Percentiles rank a stretch among this genome's conserved stretches.
These are phyloP conservation scores for Archips xylosteana DNA, from an alignment of 2,888 invertebrate genomes.

Conservation along the genomic window DNA sequence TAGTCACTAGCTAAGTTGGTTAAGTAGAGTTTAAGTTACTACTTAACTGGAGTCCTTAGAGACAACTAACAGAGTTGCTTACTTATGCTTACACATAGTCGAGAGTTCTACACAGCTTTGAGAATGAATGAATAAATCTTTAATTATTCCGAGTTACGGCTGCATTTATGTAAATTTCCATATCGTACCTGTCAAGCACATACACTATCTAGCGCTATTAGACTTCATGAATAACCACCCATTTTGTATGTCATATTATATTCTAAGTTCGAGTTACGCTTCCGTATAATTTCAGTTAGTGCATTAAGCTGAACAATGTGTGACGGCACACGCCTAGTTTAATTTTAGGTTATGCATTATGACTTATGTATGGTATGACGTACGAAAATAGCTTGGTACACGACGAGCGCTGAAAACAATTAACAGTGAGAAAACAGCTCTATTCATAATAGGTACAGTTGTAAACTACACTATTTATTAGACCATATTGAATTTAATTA, in stretches of 20 bases:
- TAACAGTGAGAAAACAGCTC: conserved; percentile 6
- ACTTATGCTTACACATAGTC: not conserved
- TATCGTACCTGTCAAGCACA: conserved; percentile 3
- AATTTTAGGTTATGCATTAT: conserved; percentile 40
- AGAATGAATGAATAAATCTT: not conserved
- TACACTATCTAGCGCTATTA: not conserved
- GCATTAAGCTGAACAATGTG: conserved; percentile 30
- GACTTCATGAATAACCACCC: conserved; percentile 26
- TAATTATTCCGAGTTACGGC: not conserved
- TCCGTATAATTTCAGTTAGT: conserved; percentile 28
- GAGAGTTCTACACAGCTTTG: not conserved
- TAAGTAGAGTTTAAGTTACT: conserved; percentile 1
- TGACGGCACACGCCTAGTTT: conserved; percentile 33
- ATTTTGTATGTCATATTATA: conserved; percentile 21
- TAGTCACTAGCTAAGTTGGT: not conserved
- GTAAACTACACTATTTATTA: conserved; percentile 12
- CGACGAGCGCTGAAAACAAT: not conserved
- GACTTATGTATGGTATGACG: conserved; percentile 21
- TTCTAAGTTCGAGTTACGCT: conserved; percentile 16
- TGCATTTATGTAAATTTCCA: conserved; percentile 5
- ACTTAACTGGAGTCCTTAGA: not conserved
- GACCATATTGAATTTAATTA: conserved; percentile 32
- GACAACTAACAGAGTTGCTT: not conserved
- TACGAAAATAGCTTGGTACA: conserved; percentile 32
- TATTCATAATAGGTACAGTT: not conserved